Evolutionary conservation across 1,140 invertebrate genomes (phyloP).

Genomic region (Lasaia peninsularis): DNA sequence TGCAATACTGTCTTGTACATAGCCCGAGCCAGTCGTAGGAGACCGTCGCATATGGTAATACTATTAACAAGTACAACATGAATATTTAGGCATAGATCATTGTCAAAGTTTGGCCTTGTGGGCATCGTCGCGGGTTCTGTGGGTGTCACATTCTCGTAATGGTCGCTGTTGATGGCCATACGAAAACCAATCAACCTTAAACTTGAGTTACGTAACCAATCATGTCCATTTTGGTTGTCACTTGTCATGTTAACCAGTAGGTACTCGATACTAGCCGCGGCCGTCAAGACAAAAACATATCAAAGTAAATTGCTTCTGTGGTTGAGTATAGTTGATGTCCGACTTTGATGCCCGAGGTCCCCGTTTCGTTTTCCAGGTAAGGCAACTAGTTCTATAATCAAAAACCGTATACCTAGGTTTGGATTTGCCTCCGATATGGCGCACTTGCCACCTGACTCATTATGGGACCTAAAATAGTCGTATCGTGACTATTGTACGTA

Average conservation of each 20-base stretch:
- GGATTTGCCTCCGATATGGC: too few species aligned
- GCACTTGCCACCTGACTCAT: too few species aligned
- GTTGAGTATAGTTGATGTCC: too few species aligned
- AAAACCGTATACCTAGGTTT: too few species aligned
- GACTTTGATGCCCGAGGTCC: too few species aligned
- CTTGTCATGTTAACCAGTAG: neutral
- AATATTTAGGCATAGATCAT: conserved; percentile 2
- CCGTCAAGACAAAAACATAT: too few species aligned
- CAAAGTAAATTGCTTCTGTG: too few species aligned
- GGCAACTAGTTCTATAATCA: too few species aligned
- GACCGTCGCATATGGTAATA: neutral
- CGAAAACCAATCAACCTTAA: conserved; percentile 27
- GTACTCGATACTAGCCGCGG: too few species aligned
- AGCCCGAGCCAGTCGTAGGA: neutral
- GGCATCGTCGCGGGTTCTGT: conserved; percentile 18
- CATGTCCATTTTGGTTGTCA: conserved; percentile 13
- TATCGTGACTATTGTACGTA: too few species aligned
- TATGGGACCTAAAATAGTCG: too few species aligned
- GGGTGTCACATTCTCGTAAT: conserved; percentile 23
- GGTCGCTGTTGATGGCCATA: conserved; percentile 12
- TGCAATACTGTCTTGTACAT: neutral
- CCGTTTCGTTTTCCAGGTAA: too few species aligned
- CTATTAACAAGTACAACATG: neutral
- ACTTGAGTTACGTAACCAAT: conserved; percentile 29
- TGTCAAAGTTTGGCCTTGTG: conserved; percentile 14